phyloP scores from a whole-genome alignment of 2,888 invertebrate species.

The Eristalinus sepulchralis region DNA sequence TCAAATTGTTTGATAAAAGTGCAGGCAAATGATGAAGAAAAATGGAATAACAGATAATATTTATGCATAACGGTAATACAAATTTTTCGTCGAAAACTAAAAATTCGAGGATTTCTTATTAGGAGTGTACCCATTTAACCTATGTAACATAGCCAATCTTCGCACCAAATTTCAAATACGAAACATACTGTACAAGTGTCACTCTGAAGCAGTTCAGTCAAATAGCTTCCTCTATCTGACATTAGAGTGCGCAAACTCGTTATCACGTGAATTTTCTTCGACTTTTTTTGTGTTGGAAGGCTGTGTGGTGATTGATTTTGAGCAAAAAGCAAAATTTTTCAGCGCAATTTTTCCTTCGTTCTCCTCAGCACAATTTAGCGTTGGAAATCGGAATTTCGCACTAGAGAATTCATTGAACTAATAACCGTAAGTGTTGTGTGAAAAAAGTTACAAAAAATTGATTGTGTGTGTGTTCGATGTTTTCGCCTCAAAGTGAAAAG shows the following conservation, averaged over 20 bases:
- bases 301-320: slow-evolving; percentile 78
- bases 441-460: slow-evolving; percentile 25
- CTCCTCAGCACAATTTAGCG: slow-evolving; percentile 61
- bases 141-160: not conserved
- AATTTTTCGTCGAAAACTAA: too few species aligned
- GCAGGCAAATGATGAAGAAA: too few species aligned
- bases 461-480: slow-evolving; percentile 38
- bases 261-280: slow-evolving; percentile 85
- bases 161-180: not conserved
- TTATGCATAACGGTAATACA: too few species aligned
- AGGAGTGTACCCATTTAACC: not conserved
- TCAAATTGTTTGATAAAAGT: too few species aligned
- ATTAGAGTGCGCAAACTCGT: slow-evolving; percentile 83
- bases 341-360: slow-evolving; percentile 73
- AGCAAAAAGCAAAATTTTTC: slow-evolving; percentile 72
- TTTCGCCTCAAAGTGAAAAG: slow-evolving; percentile 27
- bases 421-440: slow-evolving; percentile 69
- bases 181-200: slow-evolving; percentile 16
- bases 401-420: slow-evolving; percentile 43
- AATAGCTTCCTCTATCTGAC: slow-evolving; percentile 61
- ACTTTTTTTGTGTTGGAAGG: slow-evolving; percentile 80
- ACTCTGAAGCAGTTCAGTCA: slow-evolving; percentile 4
- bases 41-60: too few species aligned
- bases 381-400: slow-evolving; percentile 63
- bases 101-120: not conserved